A percentile compares a stretch with the other conserved stretches of the same genome.
These are phyloP conservation scores for Morone saxatilis DNA, from an alignment of 2,113 vertebrate species.

Conservation along the genomic window DNA sequence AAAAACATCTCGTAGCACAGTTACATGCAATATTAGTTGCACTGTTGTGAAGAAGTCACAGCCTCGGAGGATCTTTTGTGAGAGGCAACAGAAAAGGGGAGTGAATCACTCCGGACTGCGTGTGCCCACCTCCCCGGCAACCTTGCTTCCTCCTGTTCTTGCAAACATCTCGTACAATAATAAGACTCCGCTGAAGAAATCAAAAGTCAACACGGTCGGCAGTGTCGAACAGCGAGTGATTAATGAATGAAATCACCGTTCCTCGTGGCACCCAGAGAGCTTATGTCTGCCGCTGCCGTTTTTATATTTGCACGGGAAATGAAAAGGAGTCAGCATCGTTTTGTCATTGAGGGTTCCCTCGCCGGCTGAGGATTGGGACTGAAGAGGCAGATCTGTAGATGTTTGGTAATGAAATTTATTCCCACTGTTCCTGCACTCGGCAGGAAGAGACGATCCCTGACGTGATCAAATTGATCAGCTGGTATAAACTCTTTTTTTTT, in stretches of 20 bases:
- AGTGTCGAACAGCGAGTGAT: slow-evolving; percentile 1
- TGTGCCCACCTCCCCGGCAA: not conserved
- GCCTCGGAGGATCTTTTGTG: not conserved
- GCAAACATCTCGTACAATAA: not conserved
- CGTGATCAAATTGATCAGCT: not conserved
- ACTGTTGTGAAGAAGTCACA: no score
- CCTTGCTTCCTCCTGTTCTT: not conserved
- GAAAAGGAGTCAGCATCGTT: slow-evolving; percentile 26
- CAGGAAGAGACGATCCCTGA: not conserved
- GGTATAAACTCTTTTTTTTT: not conserved
- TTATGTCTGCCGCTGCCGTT: slow-evolving; percentile 1
- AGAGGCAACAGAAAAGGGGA: not conserved
- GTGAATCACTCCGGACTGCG: slow-evolving; percentile 1
- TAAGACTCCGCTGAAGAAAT: slow-evolving; percentile 7
- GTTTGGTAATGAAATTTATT: slow-evolving; percentile 32
- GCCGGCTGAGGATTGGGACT: not conserved
- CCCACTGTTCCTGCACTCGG: slow-evolving; percentile 5
- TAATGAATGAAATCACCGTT: slow-evolving; percentile 34
- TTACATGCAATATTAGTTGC: no score
- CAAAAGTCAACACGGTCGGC: not conserved
- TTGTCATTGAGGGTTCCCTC: slow-evolving; percentile 36
- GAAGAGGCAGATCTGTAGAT: slow-evolving; percentile 25
- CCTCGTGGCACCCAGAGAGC: not conserved
- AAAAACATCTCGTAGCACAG: no score
- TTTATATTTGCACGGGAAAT: slow-evolving; percentile 33